These are phyloP conservation scores for Spea hammondii DNA, from an alignment of 2,797 vertebrate species.

Conservation along the genomic window DNA sequence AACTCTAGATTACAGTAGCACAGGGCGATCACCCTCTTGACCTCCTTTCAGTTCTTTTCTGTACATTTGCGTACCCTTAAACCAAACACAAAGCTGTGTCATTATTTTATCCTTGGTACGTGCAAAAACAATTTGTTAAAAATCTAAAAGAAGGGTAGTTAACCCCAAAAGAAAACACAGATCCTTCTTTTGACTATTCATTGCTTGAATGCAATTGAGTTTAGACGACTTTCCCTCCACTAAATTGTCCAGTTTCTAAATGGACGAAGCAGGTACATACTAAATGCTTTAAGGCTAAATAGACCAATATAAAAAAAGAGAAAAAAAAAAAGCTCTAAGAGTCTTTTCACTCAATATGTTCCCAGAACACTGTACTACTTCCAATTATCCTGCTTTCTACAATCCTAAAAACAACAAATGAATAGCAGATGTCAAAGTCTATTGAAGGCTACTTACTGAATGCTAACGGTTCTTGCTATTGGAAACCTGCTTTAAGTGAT, in stretches of 20 bases:
- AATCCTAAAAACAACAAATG: conserved; percentile 67
- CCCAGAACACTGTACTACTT: conserved; percentile 67
- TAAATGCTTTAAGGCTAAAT: conserved; percentile 62
- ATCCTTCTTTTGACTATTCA: conserved; percentile 60
- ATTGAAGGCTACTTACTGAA: conserved; percentile 65
- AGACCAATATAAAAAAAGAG: conserved; percentile 59
- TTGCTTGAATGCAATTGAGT: conserved; percentile 55
- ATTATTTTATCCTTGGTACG: conserved; percentile 1
- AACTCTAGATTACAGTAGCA: too few relatives aligned
- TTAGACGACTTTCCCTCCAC: conserved; percentile 54
- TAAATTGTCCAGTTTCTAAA: conserved; percentile 59
- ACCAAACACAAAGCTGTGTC: neutral
- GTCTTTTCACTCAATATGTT: conserved; percentile 66
- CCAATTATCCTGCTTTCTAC: conserved; percentile 68
- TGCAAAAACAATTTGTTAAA: conserved; percentile 9
- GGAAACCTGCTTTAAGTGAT: conserved; percentile 62
- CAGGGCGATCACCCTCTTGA: too few relatives aligned
- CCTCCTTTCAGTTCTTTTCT: too few relatives aligned
- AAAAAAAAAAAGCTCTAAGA: conserved; percentile 56
- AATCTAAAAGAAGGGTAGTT: conserved; percentile 12
- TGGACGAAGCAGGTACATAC: conserved; percentile 60
- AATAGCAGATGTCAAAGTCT: conserved; percentile 71
- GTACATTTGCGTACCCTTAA: neutral
- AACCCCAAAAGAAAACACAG: conserved; percentile 47
- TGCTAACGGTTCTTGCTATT: conserved; percentile 63